Base-by-base conservation (phyloP, 2,888 invertebrate genomes). In the Leptopilina drosophilae region DNA sequence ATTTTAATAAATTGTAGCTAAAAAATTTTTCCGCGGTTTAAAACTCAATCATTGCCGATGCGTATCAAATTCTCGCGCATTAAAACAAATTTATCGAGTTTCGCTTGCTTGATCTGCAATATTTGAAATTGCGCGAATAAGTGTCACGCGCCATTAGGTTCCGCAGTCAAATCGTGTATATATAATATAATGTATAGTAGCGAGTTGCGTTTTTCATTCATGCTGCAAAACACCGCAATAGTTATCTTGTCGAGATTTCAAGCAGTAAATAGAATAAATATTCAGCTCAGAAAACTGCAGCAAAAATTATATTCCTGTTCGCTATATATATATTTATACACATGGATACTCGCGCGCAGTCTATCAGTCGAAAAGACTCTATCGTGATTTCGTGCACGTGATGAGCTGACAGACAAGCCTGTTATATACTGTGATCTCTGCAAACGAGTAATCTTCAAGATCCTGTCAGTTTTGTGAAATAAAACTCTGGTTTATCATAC, bases 391-490 rank as follows among this genome's bases (percentile, higher is more conserved):
- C 56, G 65, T 59, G 56, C 80, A 78, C 76, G 78, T 80, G 81
- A 80, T 81, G 78, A 81, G 73, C 65, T 84, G 85, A 85, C 81
- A 80, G 85, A 85, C 85, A 83, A 82, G 82, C 82, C 83, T 80
- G 82, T 83, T 83, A 81, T 77, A 76, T 78, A 42, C 42, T 6
- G 42, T 40, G 20, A 77, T 76, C 53, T 79, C 53, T 79, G 79
- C 73, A 79, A 82, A 82, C 82, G 81, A 81, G 12, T 49, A 49
- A 83, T 84, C 81, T 82, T 80, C 79, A 81, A 77, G 76, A 80
- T 84, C 80, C 82, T 82, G 83, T 82, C 84, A 84, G 83, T 81
- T 33, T 79, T 82, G 83, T 81, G 82, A 85, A 84, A 83, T 85
- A 82, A 81, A 84, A 84, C 49, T 49, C 49, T 4, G 49, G 49